A percentile compares a stretch with the other conserved stretches of the same genome.
Conservation (phyloP, 2,797 vertebrate species). For the Liasis olivaceus region DNA sequence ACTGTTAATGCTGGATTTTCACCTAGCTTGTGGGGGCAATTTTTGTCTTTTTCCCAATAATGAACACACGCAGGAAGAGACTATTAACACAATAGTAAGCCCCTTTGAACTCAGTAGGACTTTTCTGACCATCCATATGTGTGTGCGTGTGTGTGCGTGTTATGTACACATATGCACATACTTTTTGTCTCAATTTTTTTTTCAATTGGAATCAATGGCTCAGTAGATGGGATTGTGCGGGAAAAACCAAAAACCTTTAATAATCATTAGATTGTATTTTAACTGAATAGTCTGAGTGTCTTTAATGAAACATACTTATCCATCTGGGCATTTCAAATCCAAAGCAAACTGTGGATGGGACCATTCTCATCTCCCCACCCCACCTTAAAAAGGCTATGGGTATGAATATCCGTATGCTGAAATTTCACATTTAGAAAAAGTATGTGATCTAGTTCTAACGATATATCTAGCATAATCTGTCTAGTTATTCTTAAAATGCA, state of each 20-base stretch:
- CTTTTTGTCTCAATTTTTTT: neutral
- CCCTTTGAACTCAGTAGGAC: neutral
- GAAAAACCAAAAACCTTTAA: neutral
- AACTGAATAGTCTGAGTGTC: neutral
- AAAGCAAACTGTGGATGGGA: neutral
- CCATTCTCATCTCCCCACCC: neutral
- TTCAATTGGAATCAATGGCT: neutral
- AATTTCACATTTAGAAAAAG: neutral
- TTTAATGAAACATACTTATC: neutral
- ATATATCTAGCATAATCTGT: neutral
- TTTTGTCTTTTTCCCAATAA: neutral
- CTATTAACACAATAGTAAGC: neutral
- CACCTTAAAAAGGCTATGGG: neutral
- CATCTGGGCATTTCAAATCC: neutral
- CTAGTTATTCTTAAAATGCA: slow-evolving; percentile 10
- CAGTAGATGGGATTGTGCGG: neutral
- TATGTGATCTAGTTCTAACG: neutral
- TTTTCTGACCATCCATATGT: too few species aligned
- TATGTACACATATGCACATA: neutral
- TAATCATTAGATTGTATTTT: neutral
- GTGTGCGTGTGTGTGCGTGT: too few species aligned
- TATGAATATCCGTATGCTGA: neutral
- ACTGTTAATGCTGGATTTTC: neutral
- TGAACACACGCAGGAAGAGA: neutral
- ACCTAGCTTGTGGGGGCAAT: neutral